Base-by-base conservation (phyloP, 2,797 vertebrate species). In the Schizopygopsis pylzovi region DNA sequence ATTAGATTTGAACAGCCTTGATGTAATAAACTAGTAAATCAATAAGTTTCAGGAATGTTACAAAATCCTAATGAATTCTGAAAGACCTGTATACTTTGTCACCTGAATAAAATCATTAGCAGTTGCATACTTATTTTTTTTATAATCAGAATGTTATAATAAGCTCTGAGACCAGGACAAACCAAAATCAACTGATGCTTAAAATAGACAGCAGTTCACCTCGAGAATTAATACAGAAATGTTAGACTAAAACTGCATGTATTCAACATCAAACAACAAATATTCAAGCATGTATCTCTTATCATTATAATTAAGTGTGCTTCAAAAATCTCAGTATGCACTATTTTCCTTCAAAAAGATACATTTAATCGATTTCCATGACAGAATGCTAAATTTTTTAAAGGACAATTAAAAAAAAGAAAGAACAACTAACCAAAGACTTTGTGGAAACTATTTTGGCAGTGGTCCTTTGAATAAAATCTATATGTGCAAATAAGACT, bases 381-480 rank as follows among this genome's bases (percentile, higher is more conserved):
- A 63, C 2, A 61, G 13, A 61, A 79, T 63, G 39, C 20, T 2
- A 28, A 43, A 28, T 73, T 73, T n/a, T 43, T 81, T 68, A 59
- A 28, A 39, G n/a, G 4, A 71, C 25, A 67, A 59, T 67, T 25
- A 76, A 65, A 86, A 71, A 71, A 43, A 43, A 28, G 11, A 33
- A 39, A 39, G 20, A 25, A 33, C 28, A 78, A 79, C 78, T 76
- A 72, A 87, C 59, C 33, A 81, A 87, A 90, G 87, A 87, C 85
- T 63, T 81, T 84, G 72, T 85, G 84, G 65, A 63, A 77, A 82
- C 54, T 79, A 56, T 54, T 86, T 89, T 94, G 93, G 91, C 92
- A 93, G 91, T 91, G 87, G 90, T 84, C 90, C 85, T 87, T 88
- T 83, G 70, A 90, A 77, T 13, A 88, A 39, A 86, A 81, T 82